Conservation (phyloP, 1,140 invertebrate species). For the Episyrphus balteatus region DNA sequence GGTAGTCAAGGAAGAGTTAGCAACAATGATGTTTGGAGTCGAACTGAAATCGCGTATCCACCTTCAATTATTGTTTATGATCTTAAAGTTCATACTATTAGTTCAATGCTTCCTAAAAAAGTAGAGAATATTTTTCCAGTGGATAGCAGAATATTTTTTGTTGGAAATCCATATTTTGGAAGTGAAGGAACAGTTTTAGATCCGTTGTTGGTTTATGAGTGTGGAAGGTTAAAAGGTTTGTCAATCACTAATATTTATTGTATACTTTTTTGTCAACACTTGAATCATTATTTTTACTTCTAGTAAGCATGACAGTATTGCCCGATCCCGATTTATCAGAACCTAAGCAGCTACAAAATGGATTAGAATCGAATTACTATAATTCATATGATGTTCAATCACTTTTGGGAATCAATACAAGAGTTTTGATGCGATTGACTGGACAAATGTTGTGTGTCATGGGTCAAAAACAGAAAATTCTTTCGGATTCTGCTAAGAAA, state of each 20-base stretch:
- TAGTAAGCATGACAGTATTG: slow-evolving; percentile 29
- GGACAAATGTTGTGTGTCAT: slow-evolving; percentile 60
- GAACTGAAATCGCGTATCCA: slow-evolving; percentile 43
- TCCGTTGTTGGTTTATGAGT: slow-evolving; percentile 19
- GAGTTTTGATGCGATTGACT: slow-evolving; percentile 71
- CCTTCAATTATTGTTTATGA: slow-evolving; percentile 45
- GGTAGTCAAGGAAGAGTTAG: slow-evolving; percentile 35
- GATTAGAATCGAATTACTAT: slow-evolving; percentile 26
- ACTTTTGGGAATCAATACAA: slow-evolving; percentile 45
- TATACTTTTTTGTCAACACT: slow-evolving; percentile 3
- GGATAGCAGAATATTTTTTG: slow-evolving; percentile 59
- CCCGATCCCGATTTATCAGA: slow-evolving; percentile 37
- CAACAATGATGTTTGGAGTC: slow-evolving; percentile 17
- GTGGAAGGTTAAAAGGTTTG: slow-evolving; percentile 26
- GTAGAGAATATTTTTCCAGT: slow-evolving; percentile 61
- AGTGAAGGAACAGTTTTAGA: slow-evolving; percentile 54
- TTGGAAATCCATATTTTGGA: slow-evolving; percentile 71
- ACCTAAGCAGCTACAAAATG: slow-evolving; percentile 23
- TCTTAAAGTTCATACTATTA: slow-evolving; percentile 11
- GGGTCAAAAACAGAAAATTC: slow-evolving; percentile 31
- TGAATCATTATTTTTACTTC: slow-evolving; percentile 5
- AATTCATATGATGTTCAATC: slow-evolving; percentile 24
- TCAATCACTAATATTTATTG: background rate
- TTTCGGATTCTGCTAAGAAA: slow-evolving; percentile 41
- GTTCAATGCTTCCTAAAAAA: slow-evolving; percentile 24